Evolutionary conservation across 1,140 invertebrate genomes (phyloP), one percentile per base, ranked within the genome.

Genomic region (Drosophila sproati): DNA sequence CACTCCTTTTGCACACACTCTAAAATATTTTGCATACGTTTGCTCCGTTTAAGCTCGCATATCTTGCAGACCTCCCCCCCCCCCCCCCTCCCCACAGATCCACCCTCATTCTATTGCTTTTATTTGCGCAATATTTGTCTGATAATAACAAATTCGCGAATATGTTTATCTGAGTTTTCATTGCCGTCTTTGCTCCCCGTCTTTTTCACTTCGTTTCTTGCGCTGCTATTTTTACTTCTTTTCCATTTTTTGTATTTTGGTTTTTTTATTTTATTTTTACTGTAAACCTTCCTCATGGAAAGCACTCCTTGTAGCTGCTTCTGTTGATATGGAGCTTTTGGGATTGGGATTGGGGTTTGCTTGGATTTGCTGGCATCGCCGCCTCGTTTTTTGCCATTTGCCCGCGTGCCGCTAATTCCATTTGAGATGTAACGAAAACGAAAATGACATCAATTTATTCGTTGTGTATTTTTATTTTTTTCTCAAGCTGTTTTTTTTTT

Each of bases 381-480:
- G 45, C 60, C 31, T 63, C 12, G 10, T 51, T 63, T 66, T 77
- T 75, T 73, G 73, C 55, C 61, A 50, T 71, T 75, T 71, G 47
- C 60, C 47, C 12, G 73, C 54, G 50, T 77, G 77, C 80, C 80
- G 67, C 85, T 88, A 89, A 88, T 88, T 88, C 85, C 85, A 88
- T 88, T 88, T 88, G 77, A 89, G 85, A 89, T 78, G 77, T 73
- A 89, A 89, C 80, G 80, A 88, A 88, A 89, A 88, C 83, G 80
- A 88, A 88, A 88, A 88, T 89, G 83, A 88, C 83, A 88, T 89
- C 83, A 89, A 88, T 88, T 88, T 88, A 88, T 89, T 88, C 80
- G 80, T 48, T 85, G 80, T 78, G 70, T 89, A 80, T 78, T 82
- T 77, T 88, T 77, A 54, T 67, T 67, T 41, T 37, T 29, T 32